Evolutionary conservation across 2,797 vertebrate genomes (phyloP), one percentile per base, ranked within the genome.

Genomic region (Myotis planiceps): DNA sequence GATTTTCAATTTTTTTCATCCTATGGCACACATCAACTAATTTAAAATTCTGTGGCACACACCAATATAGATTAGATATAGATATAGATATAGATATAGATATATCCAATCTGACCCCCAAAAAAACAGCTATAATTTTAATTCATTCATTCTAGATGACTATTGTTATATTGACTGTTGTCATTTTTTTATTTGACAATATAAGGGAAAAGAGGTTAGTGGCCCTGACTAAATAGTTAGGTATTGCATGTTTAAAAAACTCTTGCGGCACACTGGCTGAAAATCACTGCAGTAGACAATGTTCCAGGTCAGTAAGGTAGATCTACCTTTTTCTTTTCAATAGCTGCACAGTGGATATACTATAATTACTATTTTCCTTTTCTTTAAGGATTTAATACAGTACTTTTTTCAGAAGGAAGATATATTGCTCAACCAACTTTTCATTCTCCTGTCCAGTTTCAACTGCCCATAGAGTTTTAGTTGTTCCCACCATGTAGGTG

Each of bases 321-420:
- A 60, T 21, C 29, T 49, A 21, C 3, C 5, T 79, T 55, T 85
- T 83, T 47, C 23, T 88, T 91, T 91, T 79, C 78, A 91, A 39
- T 45, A 34, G 9, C 14, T 60, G 15, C 10, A 39, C 25, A 32
- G 39, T 37, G 9, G 25, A 75, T 39, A 80, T 49, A 60, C 8
- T 18, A 29, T 47, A 74, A 78, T 85, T 58, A 81, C 53, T 69
- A 42, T 18, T 42, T 94, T 84, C 27, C 39, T 74, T 58, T 66
- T 45, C 29, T 79, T 53, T 87, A 89, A 92, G 32, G 94, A 51
- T 25, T 88, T n/a, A 90, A 51, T 65, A n/a, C 5, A 65, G 34
- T 53, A 51, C 84, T 68, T 45, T 92, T 92, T 93, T 96, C 58
- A 71, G 49, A 94, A 88, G 63, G 42, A 45, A 82, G 15, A 42